Base-by-base conservation (phyloP, 1,140 invertebrate species). In the Phthorimaea operculella region DNA sequence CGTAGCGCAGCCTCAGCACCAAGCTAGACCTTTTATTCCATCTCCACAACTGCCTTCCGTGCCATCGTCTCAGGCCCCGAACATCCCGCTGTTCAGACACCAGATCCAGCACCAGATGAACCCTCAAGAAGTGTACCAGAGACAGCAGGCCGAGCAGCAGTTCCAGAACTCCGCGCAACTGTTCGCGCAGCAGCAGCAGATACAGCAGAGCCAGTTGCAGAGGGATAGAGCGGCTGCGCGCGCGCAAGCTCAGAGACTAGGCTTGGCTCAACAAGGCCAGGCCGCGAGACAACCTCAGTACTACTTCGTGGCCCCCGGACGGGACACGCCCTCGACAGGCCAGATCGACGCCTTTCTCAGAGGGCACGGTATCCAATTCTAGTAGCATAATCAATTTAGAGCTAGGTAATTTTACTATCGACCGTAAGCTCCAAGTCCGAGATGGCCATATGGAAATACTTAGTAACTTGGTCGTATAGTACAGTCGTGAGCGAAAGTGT, bases 331-430 rank as follows among this genome's bases (percentile, higher is more conserved):
- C n/a, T 87, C 90, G 8, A 83, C 87, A 33, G 91, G 92, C 15
- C 92, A 93, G 71, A 93, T 94, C 68, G 92, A 94, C 72, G 91
- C 92, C 36, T 94, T 94, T 82, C 88, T 94, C 42, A 87, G 92
- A 74, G 90, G 90, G 39, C 90, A 92, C 70, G 90, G 90, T 68
- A 88, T 91, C 64, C 87, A 88, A 62, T 90, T 90, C 74, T 90
- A 89, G 71, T 72, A 51, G 15, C 55, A 61, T 72, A 67, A 59
- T 44, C 57, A 67, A 56, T 50, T 68, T 61, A 68, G 64, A 70
- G 63, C 64, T 76, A 72, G 67, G 55, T 64, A 59, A 69, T 60
- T 62, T n/a, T 28, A 45, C 57, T 62, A 57, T 63, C 64, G 68
- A 63, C 59, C 62, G 55, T 18, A 18, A 17, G 34, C 48, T 54